Percentiles rank a stretch among this genome's conserved stretches.
These are phyloP conservation scores for Cyprinodon variegatus DNA, from an alignment of 2,113 vertebrate genomes.

Conservation along the genomic window DNA sequence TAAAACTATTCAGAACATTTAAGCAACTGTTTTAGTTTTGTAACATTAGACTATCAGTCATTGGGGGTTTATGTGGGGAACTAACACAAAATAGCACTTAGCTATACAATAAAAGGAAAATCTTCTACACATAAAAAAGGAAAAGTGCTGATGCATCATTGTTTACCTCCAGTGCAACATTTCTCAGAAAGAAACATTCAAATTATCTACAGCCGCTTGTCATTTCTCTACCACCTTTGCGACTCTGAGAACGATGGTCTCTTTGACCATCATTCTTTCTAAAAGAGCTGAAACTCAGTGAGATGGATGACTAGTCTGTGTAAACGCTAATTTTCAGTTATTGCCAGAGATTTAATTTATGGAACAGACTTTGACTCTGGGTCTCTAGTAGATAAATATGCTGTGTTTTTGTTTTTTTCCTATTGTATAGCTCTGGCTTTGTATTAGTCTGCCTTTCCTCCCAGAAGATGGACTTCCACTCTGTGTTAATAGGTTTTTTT, in stretches of 20 bases:
- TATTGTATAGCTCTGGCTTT: too few species aligned
- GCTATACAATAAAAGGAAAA: neutral
- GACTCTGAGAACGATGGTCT: neutral
- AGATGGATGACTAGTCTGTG: neutral
- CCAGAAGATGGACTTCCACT: too few species aligned
- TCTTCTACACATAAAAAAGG: too few species aligned
- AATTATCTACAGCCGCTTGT: too few species aligned
- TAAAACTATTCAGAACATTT: neutral
- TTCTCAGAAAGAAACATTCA: neutral
- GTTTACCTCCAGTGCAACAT: neutral
- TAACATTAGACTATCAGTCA: neutral
- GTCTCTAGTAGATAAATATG: neutral
- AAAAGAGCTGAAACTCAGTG: neutral
- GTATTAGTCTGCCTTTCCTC: too few species aligned
- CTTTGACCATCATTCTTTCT: neutral
- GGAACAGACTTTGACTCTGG: too few species aligned
- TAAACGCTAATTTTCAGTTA: neutral
- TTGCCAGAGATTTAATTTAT: neutral
- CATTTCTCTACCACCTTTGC: too few species aligned
- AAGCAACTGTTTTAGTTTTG: neutral
- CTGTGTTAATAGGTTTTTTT: too few species aligned
- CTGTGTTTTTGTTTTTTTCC: too few species aligned
- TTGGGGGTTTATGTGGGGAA: neutral
- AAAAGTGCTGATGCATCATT: neutral
- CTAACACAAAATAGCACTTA: neutral